Base-by-base conservation (phyloP, 2,888 invertebrate species). In the Cerceris ruficornis region DNA sequence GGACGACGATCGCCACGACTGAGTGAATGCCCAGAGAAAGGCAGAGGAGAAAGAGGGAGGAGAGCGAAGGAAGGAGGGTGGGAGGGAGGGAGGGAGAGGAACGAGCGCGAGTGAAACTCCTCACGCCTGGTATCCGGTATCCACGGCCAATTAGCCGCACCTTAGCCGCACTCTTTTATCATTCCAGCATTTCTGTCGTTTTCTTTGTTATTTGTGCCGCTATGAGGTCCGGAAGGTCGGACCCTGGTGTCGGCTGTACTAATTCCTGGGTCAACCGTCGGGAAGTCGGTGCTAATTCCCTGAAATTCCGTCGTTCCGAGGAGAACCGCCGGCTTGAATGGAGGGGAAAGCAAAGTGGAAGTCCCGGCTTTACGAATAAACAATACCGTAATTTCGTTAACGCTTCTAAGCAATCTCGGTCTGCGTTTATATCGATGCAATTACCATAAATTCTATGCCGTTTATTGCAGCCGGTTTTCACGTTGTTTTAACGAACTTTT, bases 91-190 rank as follows among this genome's bases (percentile, higher is more conserved):
- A 66, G 65, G 59, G 64, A 64, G 52, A 67, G 65, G 59, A 55
- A 55, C 50, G 66, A 61, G 64, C 64, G 46, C 73, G 76, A 86
- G 86, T 86, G 84, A 84, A 84, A 83, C 84, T 85, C 72, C 81
- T 76, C 83, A 64, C 76, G 75, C 83, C 74, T 59, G 77, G 81
- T 85, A 83, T 81, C 86, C 81, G 83, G 75, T 85, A 81, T 85
- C 84, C 81, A 84, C 74, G 76, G 79, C 77, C 83, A 85, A 85
- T 85, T 85, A 85, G 78, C 79, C 84, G 69, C 81, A 69, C 84
- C 83, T 79, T 69, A 66, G 52, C 79, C 59, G 50, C 57, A 71
- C 79, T 83, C 81, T 77, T 83, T 79, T 78, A 79, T 79, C 83
- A 73, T 77, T 78, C 77, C 67, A 28, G 17, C 75, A 7, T 74